Conservation (phyloP, 2,797 vertebrate species). For the Rhabdophis nuchalis region DNA sequence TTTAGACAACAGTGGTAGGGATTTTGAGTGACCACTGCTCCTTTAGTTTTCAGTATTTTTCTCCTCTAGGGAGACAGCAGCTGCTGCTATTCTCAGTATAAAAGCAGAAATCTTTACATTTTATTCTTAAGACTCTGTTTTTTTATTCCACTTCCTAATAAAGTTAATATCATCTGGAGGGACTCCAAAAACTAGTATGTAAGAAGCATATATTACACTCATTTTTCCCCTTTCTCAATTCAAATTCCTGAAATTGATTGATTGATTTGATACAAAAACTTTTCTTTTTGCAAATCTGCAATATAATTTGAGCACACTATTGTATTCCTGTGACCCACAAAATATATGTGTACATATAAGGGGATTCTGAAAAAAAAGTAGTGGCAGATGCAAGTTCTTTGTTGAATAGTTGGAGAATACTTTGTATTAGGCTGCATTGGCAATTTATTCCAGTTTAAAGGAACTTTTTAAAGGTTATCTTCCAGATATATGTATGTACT, state of each 20-base stretch:
- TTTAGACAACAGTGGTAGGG: background rate
- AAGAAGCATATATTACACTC: background rate
- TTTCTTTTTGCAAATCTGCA: background rate
- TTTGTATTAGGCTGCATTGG: background rate
- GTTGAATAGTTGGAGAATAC: background rate
- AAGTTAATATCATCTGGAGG: background rate
- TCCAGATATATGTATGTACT: background rate
- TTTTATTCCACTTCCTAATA: background rate
- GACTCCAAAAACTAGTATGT: background rate
- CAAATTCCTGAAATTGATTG: background rate
- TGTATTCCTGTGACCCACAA: background rate
- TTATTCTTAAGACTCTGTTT: background rate
- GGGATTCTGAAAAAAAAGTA: background rate
- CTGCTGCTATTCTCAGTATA: background rate
- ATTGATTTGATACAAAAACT: background rate
- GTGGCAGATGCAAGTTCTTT: background rate
- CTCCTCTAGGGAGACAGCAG: background rate
- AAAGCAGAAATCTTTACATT: background rate
- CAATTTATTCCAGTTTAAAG: background rate
- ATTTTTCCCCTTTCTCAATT: background rate
- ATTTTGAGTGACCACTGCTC: background rate
- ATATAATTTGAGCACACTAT: background rate
- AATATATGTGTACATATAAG: background rate
- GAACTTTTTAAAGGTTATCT: background rate
- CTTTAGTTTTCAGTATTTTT: background rate